Conservation (phyloP, 2,797 vertebrate species). For the Heterohyrax brucei region DNA sequence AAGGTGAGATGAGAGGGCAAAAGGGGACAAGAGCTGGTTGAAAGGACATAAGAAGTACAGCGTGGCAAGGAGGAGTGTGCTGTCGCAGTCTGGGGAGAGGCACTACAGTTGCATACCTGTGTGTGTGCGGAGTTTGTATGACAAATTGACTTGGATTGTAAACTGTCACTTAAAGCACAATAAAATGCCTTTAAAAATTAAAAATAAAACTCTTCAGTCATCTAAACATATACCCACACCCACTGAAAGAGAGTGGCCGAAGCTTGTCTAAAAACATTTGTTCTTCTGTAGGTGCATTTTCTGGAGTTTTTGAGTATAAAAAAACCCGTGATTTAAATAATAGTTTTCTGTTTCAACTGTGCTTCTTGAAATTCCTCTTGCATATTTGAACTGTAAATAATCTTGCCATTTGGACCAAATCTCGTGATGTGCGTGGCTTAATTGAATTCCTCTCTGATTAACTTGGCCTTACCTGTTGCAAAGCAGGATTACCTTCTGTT, state of each 20-base stretch:
- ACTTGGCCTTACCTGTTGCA: slow-evolving; percentile 70
- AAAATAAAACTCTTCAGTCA: neutral
- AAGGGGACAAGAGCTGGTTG: too few species aligned
- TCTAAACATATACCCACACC: neutral
- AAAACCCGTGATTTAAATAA: slow-evolving; percentile 50
- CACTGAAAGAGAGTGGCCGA: neutral
- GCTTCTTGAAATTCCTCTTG: slow-evolving; percentile 25
- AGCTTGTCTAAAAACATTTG: neutral
- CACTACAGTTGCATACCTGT: too few species aligned
- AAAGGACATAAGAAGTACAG: too few species aligned
- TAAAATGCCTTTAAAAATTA: too few species aligned
- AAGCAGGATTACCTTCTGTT: slow-evolving; percentile 76
- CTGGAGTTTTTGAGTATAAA: neutral
- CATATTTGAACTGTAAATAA: slow-evolving; percentile 78
- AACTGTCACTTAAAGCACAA: too few species aligned
- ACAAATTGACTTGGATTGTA: too few species aligned
- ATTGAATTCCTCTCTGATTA: slow-evolving; percentile 86
- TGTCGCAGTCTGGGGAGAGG: too few species aligned
- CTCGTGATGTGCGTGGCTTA: slow-evolving; percentile 79
- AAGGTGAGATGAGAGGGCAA: too few species aligned
- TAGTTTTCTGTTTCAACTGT: neutral
- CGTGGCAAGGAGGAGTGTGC: too few species aligned
- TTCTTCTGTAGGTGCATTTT: neutral
- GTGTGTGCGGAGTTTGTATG: too few species aligned
- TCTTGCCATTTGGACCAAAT: slow-evolving; percentile 77